Evolutionary conservation across 1,140 invertebrate species (phyloP), one percentile per base, ranked within the genome.

Genomic region (Drosophila asahinai): DNA sequence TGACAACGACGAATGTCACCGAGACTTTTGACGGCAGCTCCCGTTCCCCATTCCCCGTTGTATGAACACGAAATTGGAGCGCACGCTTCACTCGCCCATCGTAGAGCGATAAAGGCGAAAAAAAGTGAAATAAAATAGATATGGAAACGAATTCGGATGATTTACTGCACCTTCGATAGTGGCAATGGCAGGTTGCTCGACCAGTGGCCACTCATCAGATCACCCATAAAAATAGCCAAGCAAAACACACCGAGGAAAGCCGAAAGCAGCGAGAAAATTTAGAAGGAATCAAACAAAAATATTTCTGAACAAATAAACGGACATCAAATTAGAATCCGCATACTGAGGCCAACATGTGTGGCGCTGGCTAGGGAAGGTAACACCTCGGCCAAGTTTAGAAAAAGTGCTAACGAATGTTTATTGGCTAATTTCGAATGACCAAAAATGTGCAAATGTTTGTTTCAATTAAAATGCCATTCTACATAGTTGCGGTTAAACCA

Each of bases 231-330:
- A 79, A 87, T 87, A 87, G 81, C 64, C 52, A 77, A 40, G 14
- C 17, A 51, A 74, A 78, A 71, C 54, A 67, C 76, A 67, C 47
- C 25, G 49, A 42, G 19, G 33, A 78, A 70, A 33, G 63, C 66
- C 19, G 58, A 65, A 48, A 75, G 40, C 22, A 45, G 30, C 14
- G 47, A 77, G 63, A 45, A 43, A 27, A 75, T 58, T 58, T 40
- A 25, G 11, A 4, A 22, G 51, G 62, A 70, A 71, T 71, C 40
- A 55, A 73, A 60, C 25, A 78, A 66, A 86, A 71, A 71, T 38
- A 66, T 87, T 80, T 80, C 60, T 80, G 60, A 66, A 83, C 66
- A 87, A 87, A 89, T 89, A 89, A 83, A 89, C 81, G 51, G n/a
- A 68, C 40, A 57, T 55, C 42, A 55, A 52, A 58, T 61, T 70